Base-by-base conservation (phyloP, 2,888 invertebrate species). In the Pachliopta kotzebuea region DNA sequence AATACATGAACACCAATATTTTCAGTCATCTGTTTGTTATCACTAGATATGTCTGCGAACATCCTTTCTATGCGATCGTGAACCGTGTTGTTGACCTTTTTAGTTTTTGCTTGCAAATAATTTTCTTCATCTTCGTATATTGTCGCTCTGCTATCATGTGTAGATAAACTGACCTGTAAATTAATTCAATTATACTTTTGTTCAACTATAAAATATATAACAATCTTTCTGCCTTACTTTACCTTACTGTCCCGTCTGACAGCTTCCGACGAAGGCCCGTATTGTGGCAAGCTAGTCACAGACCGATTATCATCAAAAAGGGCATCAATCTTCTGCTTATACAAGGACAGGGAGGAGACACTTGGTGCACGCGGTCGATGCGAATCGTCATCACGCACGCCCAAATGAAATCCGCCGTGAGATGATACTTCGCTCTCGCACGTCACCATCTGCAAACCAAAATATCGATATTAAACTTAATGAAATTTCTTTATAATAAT, bases 31-130 rank as follows among this genome's bases (percentile, higher is more conserved):
- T 78, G 82, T 67, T 83, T 81, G 56, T 92, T 84, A 69, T 92
- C 92, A 63, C 93, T 93, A 4, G 95, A 94, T 75, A 96, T 94
- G 67, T 95, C 95, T 26, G 94, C 94, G 78, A 97, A 97, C 94
- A 97, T 96, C 74, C 95, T 94, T 80, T 97, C 97, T 83, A 97
- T 97, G 74, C 96, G 94, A 20, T 96, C 96, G 83, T 97, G 97
- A 2, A 97, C 96, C 62, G 95, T 95, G 75, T 96, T 96, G 70
- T 85, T 90, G 67, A 83, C 81, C 61, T 81, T 86, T 68, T 80
- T 84, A 67, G 84, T 83, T 74, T 85, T 86, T 60, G 78, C 86
- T 68, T 85, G 83, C 69, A 87, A 86, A 75, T 89, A 90, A 64
- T 80, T 81, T 67, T 85, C 84, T 67, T 87, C 90, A 80, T 90